Evolutionary conservation across 2,113 vertebrate species (phyloP).

Genomic region (Poecilia latipinna): DNA sequence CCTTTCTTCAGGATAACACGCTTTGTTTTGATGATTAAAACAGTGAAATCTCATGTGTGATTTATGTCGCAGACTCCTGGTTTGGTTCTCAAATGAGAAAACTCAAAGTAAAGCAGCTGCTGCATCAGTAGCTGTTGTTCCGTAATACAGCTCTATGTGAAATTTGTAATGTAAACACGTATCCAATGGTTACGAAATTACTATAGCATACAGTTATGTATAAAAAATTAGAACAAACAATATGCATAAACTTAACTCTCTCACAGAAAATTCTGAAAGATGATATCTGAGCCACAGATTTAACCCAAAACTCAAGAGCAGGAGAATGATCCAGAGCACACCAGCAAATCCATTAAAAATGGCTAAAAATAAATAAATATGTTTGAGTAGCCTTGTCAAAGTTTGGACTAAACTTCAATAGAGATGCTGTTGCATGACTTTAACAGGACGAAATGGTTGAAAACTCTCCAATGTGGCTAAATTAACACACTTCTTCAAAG

Average conservation of each 20-base stretch:
- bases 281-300: neutral
- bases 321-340: neutral
- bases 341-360: neutral
- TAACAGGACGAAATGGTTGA: neutral
- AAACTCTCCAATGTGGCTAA: neutral
- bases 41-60: neutral
- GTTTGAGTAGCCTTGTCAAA: neutral
- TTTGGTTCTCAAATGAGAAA: neutral
- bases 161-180: neutral
- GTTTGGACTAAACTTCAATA: neutral
- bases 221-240: neutral
- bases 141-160: neutral
- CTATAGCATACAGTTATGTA: neutral
- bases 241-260: neutral
- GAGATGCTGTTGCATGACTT: neutral
- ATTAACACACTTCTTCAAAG: neutral
- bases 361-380: neutral
- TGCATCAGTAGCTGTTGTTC: neutral
- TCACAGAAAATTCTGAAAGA: neutral
- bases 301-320: neutral
- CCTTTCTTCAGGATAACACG: slow-evolving; percentile 27
- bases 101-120: neutral
- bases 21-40: slow-evolving; percentile 37
- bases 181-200: neutral
- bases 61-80: neutral